Base-by-base conservation (phyloP, 2,888 invertebrate genomes). In the Sialis lutaria region DNA sequence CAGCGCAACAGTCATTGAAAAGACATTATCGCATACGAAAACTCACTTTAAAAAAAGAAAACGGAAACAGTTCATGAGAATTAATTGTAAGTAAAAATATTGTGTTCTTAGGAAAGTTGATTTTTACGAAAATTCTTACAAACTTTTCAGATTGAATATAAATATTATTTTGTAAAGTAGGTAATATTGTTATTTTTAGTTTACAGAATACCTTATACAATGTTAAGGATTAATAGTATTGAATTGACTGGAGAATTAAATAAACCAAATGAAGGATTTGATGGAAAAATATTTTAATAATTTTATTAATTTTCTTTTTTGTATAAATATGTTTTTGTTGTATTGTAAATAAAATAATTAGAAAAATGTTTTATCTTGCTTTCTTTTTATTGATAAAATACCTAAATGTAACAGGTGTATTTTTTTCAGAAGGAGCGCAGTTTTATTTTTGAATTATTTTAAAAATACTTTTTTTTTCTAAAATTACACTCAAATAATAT, bases 1-100 rank as follows among this genome's bases (percentile, higher is more conserved):
- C 0, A 77, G 80, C 50, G 91, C 86, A 0, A 89, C 88, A 13
- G 73, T 90, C 0, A 78, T 90, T 44, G 88, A 89, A 48, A 89
- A 89, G 63, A 82, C 82, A 0, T 65, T 89, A 8, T 82, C 85
- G 0, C 82, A 86, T 57, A 86, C 84, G 2, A 80, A 80, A 63
- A 80, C 82, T 32, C 73, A 79, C 57, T 88, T 87, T 56, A 76
- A 75, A 50, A 81, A 84, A 63, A 82, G 75, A 56, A 70, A 77
- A 53, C 78, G 85, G 66, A 85, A 87, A 67, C 85, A 87, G 55
- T 86, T 68, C 56, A 75, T 75, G 66, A 74, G 82, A 53, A 78
- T 84, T 39, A 79, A 84, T 59, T 88, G 75, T 75, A 63, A 69
- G 70, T 63, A 51, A 44, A 44, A 30, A 30, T 33, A 42, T 37